Evolutionary conservation across 1,140 invertebrate species (phyloP).

Genomic region (Lordiphosa collinella): DNA sequence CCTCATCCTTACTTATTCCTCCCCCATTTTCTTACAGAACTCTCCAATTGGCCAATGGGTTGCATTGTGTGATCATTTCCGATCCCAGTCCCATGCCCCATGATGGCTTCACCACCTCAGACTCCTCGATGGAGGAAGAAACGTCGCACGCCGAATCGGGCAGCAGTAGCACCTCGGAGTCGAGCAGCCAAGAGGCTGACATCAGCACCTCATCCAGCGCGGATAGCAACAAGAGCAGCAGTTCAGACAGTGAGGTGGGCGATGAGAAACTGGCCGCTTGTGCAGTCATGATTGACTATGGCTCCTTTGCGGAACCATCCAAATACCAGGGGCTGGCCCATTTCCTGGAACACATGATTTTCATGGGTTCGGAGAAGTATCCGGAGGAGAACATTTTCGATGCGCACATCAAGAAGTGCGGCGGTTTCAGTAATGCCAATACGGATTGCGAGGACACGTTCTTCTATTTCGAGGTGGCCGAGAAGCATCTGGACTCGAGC

Average conservation of each 20-base stretch:
- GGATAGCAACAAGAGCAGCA: slow-evolving; percentile 57
- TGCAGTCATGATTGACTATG: slow-evolving; percentile 85
- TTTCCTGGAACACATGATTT: slow-evolving; percentile 98
- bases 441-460: slow-evolving; percentile 92
- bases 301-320: slow-evolving; percentile 85
- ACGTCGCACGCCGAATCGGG: slow-evolving; percentile 10
- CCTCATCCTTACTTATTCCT: too few relatives aligned
- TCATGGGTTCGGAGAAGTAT: slow-evolving; percentile 94
- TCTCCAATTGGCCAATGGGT: slow-evolving; percentile 84
- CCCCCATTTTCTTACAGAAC: slow-evolving; percentile 81
- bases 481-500: slow-evolving; percentile 86
- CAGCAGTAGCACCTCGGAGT: slow-evolving; percentile 26
- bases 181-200: slow-evolving; percentile 12
- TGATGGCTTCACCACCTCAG: slow-evolving; percentile 60
- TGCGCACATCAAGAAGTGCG: slow-evolving; percentile 88
- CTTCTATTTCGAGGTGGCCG: slow-evolving; percentile 93
- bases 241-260: slow-evolving; percentile 76
- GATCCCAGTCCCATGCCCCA: slow-evolving; percentile 80
- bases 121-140: slow-evolving; percentile 45
- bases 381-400: slow-evolving; percentile 92
- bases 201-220: slow-evolving; percentile 35
- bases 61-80: slow-evolving; percentile 85
- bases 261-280: slow-evolving; percentile 84
- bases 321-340: slow-evolving; percentile 94
- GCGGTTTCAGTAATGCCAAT: slow-evolving; percentile 90